A percentile compares a stretch with the other conserved stretches of the same genome.
Conservation (phyloP, 2,888 invertebrate genomes). For the Chymomyza caudatula region DNA sequence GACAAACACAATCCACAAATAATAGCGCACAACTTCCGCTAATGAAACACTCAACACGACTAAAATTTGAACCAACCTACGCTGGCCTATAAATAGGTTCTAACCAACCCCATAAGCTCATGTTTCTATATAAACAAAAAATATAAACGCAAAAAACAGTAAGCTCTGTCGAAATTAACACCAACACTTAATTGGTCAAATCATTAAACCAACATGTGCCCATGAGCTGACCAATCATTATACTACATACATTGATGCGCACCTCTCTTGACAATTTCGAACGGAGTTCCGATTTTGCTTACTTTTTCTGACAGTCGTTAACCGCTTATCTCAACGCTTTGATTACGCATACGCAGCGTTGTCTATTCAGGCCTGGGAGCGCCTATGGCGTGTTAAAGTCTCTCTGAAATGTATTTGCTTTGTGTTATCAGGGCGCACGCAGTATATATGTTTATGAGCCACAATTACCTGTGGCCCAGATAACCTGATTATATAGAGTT, state of each 20-base stretch:
- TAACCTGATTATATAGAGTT: background rate
- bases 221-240: background rate
- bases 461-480: background rate
- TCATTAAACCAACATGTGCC: conserved; percentile 37
- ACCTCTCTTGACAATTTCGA: background rate
- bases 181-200: conserved; percentile 42
- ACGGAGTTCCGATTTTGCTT: background rate
- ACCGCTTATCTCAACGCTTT: conserved; percentile 22
- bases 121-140: conserved; percentile 6
- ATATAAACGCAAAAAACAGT: conserved; percentile 12
- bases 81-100: conserved; percentile 34
- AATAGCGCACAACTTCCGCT: background rate
- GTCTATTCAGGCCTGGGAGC: conserved; percentile 25
- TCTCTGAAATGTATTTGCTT: background rate
- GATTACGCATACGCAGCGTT: conserved; percentile 46
- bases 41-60: conserved; percentile 20
- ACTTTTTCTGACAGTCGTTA: background rate
- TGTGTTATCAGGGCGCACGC: background rate
- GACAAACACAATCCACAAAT: conserved; percentile 7
- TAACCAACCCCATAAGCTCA: background rate
- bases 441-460: background rate
- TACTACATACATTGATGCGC: background rate
- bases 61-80: conserved; percentile 18
- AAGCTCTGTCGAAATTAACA: conserved; percentile 34
- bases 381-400: background rate